A percentile compares a stretch with the other conserved stretches of the same genome.
Evolutionary conservation across 2,113 vertebrate genomes (phyloP).

Genomic region (Perca schrenkii): DNA sequence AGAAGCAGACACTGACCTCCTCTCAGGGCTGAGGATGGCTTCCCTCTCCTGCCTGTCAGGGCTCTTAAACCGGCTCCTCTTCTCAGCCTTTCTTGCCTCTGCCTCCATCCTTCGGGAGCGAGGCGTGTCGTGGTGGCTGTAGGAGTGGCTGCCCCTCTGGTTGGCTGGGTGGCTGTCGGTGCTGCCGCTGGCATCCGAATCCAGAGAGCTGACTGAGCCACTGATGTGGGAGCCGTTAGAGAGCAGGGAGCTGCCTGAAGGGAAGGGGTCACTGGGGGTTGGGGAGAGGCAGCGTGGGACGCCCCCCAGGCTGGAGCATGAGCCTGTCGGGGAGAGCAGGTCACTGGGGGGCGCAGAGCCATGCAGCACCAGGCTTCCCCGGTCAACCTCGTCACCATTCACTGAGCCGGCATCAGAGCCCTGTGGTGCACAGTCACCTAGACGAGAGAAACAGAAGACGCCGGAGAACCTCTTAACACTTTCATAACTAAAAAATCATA

Average conservation of each 20-base stretch:
- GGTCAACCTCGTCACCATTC: conserved; percentile 85
- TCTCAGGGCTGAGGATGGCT: conserved; percentile 82
- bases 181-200: conserved; percentile 86
- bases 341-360: conserved; percentile 62
- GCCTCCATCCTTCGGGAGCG: conserved; percentile 79
- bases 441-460: neutral
- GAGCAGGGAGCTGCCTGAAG: conserved; percentile 85
- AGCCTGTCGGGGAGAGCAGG: conserved; percentile 84
- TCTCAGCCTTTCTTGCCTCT: conserved; percentile 82
- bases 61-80: conserved; percentile 81
- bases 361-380: conserved; percentile 63
- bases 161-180: conserved; percentile 81
- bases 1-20: conserved; percentile 75
- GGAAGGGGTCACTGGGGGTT: conserved; percentile 86
- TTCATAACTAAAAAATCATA: neutral
- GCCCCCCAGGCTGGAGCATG: conserved; percentile 84
- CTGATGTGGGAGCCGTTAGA: conserved; percentile 89
- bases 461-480: neutral
- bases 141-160: conserved; percentile 50
- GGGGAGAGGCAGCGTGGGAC: conserved; percentile 85
- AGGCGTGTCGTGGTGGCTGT: conserved; percentile 69
- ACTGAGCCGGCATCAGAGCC: conserved; percentile 83
- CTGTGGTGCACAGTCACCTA: conserved; percentile 71
- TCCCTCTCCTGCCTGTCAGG: conserved; percentile 80
- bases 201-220: conserved; percentile 86